Evolutionary conservation across 2,797 vertebrate genomes (phyloP), one percentile per base, ranked within the genome.

Genomic region (Lutjanus argentimaculatus): DNA sequence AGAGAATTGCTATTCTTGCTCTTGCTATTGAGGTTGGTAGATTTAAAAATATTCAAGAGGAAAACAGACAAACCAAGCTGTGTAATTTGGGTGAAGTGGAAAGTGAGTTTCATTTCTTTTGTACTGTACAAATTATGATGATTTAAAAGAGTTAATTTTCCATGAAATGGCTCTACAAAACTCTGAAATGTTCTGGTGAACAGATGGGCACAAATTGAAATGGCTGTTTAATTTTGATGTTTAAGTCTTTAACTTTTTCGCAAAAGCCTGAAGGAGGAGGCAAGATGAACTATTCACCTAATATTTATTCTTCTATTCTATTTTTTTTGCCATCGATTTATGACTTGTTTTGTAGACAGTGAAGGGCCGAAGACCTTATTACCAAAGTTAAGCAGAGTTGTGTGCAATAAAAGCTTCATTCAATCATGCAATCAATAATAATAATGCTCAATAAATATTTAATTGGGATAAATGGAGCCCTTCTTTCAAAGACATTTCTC

Each of bases 101-200:
- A 59, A 53, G 19, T 42, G 55, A 80, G 64, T 62, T 43, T 25
- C 21, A 66, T 80, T 77, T 85, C 58, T 74, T 70, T 79, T 67
- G 52, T 48, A 57, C 56, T 8, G 45, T 58, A 59, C n/a, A 80
- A 67, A 83, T 79, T 56, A 74, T 21, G n/a, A 75, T 72, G 53
- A 82, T 67, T 82, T 77, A 55, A 77, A 48, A 51, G 49, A 72
- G 52, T 80, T 59, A 43, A 73, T 75, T 84, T 85, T 67, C 70
- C 36, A 70, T 72, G 59, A 80, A 71, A 76, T 56, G 12, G 42
- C 46, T 74, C 25, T 1, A 55, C 15, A 57, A 62, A 82, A 69
- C n/a, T 45, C 2, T 22, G 12, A 70, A 22, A 22, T 65, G 21
- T 64, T 74, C 21, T 68, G 42, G 17, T 49, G 55, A 6, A 62